Base-by-base conservation (phyloP, 2,888 invertebrate species). In the Limnephilus auricula region DNA sequence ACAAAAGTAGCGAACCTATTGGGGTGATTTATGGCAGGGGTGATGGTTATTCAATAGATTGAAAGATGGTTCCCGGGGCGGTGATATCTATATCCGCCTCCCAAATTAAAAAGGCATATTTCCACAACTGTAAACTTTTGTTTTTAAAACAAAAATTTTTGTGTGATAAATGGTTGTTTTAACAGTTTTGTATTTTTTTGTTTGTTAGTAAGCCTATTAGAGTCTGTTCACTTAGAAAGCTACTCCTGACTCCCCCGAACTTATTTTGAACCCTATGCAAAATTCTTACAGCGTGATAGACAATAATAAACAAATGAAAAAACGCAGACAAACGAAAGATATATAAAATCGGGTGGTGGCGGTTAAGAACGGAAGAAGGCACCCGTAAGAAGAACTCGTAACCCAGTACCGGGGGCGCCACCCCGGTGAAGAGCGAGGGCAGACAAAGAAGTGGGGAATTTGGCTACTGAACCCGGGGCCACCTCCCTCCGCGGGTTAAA, bases 381-480 rank as follows among this genome's bases (percentile, higher is more conserved):
- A 34, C 25, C 87, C 12, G n/a, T 78, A 78, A 88, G 65, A 65
- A 40, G 32, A 30, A 31, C 31, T 25, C 80, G 40, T 80, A 82
- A 80, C 89, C 89, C 50, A 40, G 89, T 79, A 45, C 30, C 80
- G 80, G 80, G 45, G 80, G 37, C 45, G 79, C 89, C 80, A 40
- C 31, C 80, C 83, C 9, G 10, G 31, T 5, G 82, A 18, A 10
- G 89, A 12, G 89, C 5, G 32, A 12, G 79, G 83, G 90, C 89
- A 45, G 65, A 90, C 90, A 90, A 90, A 90, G 90, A 90, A 90
- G 90, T 83, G 83, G 83, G 83, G 90, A 83, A 90, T 90, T 90
- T 37, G 90, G 90, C 37, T 82, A 40, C 45, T 89, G 80, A 82
- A 79, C 50, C 89, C 37, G n/a, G 79, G 79, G 18, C 45, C 31